phyloP scores from a whole-genome alignment of 2,797 vertebrate genomes.

The Falco berigora region DNA sequence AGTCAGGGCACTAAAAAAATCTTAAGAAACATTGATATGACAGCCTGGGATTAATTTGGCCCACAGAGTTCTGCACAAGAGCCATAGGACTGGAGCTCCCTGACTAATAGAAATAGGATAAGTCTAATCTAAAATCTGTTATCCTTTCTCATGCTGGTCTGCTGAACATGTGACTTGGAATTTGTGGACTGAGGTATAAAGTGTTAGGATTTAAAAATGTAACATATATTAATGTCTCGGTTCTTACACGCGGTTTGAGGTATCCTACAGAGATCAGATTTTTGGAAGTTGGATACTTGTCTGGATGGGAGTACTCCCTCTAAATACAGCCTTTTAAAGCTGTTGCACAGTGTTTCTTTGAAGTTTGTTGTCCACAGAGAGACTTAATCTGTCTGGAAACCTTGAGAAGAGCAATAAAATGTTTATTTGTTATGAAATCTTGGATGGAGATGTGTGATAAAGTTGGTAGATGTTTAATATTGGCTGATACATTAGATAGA shows the following conservation, averaged over 20 bases:
- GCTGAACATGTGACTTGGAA: background rate
- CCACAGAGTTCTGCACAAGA: background rate
- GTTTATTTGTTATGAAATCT: background rate
- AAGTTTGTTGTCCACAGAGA: background rate
- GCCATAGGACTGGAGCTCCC: background rate
- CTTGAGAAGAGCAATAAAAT: background rate
- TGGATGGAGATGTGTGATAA: background rate
- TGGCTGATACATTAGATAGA: background rate
- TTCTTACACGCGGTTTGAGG: background rate
- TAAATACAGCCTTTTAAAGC: background rate
- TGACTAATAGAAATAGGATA: background rate
- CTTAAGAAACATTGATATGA: background rate
- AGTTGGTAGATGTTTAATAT: background rate
- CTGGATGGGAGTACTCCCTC: background rate
- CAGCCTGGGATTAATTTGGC: background rate
- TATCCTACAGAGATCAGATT: background rate
- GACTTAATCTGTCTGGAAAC: background rate
- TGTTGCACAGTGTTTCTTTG: background rate
- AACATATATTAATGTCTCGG: background rate
- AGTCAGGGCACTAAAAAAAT: background rate
- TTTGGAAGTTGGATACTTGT: background rate
- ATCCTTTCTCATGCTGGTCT: background rate
- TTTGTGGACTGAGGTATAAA: background rate
- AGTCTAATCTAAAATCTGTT: background rate
- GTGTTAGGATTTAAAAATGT: background rate